These are phyloP conservation scores for Cerceris rybyensis DNA, from an alignment of 2,888 invertebrate genomes.

Conservation along the genomic window DNA sequence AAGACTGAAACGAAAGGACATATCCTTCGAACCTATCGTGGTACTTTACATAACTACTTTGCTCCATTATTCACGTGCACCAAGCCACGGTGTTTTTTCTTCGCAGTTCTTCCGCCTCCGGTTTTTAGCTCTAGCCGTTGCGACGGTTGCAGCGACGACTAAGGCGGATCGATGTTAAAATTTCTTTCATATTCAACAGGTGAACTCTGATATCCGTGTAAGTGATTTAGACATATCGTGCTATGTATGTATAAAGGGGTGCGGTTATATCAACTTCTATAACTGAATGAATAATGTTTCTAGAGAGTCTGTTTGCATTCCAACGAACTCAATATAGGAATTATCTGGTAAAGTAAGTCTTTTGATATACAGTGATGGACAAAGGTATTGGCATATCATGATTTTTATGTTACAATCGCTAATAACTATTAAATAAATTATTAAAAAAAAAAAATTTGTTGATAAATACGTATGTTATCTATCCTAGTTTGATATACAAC, in stretches of 20 bases:
- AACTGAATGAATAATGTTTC: conserved; percentile 41
- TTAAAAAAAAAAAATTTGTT: too few relatives aligned
- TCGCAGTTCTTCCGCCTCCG: not conserved
- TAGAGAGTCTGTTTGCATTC: conserved; percentile 51
- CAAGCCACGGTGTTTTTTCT: conserved; percentile 41
- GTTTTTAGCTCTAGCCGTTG: conserved; percentile 5
- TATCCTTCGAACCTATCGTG: not conserved
- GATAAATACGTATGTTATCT: too few relatives aligned
- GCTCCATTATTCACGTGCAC: conserved; percentile 52
- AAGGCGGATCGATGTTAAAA: conserved; percentile 43
- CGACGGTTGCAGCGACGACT: conserved; percentile 6
- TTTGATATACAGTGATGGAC: too few relatives aligned
- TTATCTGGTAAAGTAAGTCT: conserved; percentile 56
- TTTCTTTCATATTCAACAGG: conserved; percentile 63
- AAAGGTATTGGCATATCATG: too few relatives aligned
- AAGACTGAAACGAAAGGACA: not conserved
- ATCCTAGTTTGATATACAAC: too few relatives aligned
- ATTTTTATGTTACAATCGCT: too few relatives aligned
- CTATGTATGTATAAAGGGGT: conserved; percentile 49
- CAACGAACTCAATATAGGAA: conserved; percentile 59
- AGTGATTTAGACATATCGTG: conserved; percentile 61
- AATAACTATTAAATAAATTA: too few relatives aligned
- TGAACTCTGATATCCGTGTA: conserved; percentile 55
- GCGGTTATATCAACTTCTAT: conserved; percentile 23
- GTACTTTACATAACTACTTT: conserved; percentile 43